Base-by-base conservation (phyloP, 2,888 invertebrate genomes). In the Oligia latruncula region DNA sequence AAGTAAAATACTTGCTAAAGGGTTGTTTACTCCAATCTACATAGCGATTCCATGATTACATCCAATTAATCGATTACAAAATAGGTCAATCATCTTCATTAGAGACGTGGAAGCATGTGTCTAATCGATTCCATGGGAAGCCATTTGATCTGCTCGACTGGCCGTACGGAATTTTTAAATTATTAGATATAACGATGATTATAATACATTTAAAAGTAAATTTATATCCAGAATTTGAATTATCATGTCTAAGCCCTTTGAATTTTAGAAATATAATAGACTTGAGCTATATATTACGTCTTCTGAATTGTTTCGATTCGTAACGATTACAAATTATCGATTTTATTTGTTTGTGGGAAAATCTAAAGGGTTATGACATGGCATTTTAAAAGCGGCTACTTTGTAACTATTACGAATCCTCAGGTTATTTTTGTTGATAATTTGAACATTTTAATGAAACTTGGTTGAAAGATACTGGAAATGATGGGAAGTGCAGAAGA, bases 61-160 rank as follows among this genome's bases (percentile, higher is more conserved):
- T 75, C 72, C 71, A 78, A 80, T 80, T 86, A 68, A 81, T 78
- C 78, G 77, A 83, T 81, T 78, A 81, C 71, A 71, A 83, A 84
- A 87, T 86, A 83, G 83, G 72, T 83, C 71, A 81, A 80, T 87
- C 78, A 87, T 65, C 74, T 87, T 80, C 76, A 86, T 86, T 86
- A 87, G 77, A 77, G 82, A 82, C 77, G 80, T 78, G 79, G 82
- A 82, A 78, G 77, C 55, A 85, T 89, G 83, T 82, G 77, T 80
- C 88, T 58, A 88, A 89, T 87, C 81, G 88, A 80, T 80, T 83
- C 77, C 83, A 73, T 80, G 89, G 83, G 83, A 89, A 89, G n/a
- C 74, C 78, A 89, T 87, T 87, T 64, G 85, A 67, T 78, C 68
- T 73, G 78, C 79, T 85, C 77, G 88, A 75, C 11, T 78, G 80